A percentile compares a stretch with the other conserved stretches of the same genome.
These are phyloP conservation scores for Monopterus albus DNA, from an alignment of 2,113 vertebrate genomes.

Conservation along the genomic window DNA sequence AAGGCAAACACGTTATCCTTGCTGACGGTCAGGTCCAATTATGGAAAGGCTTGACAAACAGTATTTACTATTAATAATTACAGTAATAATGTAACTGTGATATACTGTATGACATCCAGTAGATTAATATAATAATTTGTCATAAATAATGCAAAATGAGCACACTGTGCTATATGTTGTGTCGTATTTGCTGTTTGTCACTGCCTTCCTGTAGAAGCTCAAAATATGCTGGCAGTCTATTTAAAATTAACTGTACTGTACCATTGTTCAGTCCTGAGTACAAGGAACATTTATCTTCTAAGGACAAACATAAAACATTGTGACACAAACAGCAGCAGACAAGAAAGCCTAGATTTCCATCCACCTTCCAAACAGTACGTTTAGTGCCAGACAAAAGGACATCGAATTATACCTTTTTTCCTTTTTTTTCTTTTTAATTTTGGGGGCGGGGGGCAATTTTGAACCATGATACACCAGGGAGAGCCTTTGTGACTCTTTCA, in stretches of 20 bases:
- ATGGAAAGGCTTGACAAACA: too few species aligned
- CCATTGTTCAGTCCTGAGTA: not conserved
- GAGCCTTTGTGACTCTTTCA: conserved; percentile 72
- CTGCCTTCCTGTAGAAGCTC: not conserved
- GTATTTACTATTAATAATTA: too few species aligned
- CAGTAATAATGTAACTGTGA: too few species aligned
- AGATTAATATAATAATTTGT: too few species aligned
- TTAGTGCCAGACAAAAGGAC: conserved; percentile 59
- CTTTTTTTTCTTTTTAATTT: too few species aligned
- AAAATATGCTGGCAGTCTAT: not conserved
- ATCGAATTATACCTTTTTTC: conserved; percentile 72
- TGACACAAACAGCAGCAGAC: conserved; percentile 2
- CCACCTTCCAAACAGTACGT: conserved; percentile 28
- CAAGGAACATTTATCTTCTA: not conserved
- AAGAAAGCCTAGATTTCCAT: conserved; percentile 34
- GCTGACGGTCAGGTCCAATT: too few species aligned
- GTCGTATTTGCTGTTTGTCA: too few species aligned
- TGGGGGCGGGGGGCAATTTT: conserved; percentile 52
- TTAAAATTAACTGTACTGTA: not conserved
- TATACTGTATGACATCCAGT: too few species aligned
- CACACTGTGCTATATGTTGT: too few species aligned
- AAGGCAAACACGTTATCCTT: too few species aligned
- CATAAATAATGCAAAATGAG: not conserved
- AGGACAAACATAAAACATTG: conserved; percentile 26
- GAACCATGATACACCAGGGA: conserved; percentile 65